Percentiles rank a stretch among this genome's conserved stretches.
Evolutionary conservation across 1,140 invertebrate species (phyloP).

Genomic region (Lepidurus arcticus): DNA sequence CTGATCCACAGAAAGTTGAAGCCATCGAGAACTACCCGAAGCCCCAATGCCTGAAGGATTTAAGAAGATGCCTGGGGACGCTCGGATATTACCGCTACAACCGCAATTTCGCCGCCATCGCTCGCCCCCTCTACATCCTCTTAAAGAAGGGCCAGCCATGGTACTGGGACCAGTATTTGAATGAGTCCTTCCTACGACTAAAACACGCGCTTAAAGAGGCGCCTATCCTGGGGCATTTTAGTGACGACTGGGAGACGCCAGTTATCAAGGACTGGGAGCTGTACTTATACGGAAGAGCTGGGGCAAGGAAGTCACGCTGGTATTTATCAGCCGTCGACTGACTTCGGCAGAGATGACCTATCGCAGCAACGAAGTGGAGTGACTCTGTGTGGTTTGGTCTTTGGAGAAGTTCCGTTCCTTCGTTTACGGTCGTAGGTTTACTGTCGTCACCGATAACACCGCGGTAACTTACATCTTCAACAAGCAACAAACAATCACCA

Average conservation of each 20-base stretch:
- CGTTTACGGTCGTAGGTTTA: constrained; percentile 44
- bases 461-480: constrained; percentile 43
- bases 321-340: constrained; percentile 23
- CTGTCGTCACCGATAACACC: constrained; percentile 46
- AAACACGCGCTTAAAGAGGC: constrained; percentile 23
- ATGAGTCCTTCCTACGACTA: constrained; percentile 25
- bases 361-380: constrained; percentile 45
- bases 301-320: not conserved
- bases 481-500: constrained; percentile 38
- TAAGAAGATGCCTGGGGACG: constrained; percentile 28
- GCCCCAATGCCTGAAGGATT: not conserved
- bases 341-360: constrained; percentile 37
- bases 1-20: constrained; percentile 33
- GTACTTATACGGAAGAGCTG: constrained; percentile 11
- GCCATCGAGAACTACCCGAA: constrained; percentile 34
- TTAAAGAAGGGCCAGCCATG: constrained; percentile 35
- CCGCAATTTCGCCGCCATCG: constrained; percentile 41
- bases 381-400: constrained; percentile 43
- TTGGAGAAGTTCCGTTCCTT: constrained; percentile 43
- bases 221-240: constrained; percentile 23
- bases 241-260: constrained; percentile 23
- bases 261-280: constrained; percentile 26
- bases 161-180: not conserved
- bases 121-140: constrained; percentile 39
- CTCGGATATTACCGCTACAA: constrained; percentile 45